phyloP scores from a whole-genome alignment of 2,888 invertebrate species.

The Patella ulyssiponensis region DNA sequence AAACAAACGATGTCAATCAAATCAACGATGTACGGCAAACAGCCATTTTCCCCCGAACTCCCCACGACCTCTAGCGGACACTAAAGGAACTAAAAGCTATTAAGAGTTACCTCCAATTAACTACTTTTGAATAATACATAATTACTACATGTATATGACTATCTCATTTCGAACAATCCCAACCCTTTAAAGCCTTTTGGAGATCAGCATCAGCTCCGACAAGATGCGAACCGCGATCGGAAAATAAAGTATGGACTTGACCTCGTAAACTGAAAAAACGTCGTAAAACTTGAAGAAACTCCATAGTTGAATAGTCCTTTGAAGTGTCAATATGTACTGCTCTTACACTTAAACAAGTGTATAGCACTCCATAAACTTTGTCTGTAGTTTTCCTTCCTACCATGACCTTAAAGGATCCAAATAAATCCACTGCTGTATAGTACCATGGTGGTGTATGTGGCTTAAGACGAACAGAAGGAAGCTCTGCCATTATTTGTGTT shows the following conservation, averaged over 20 bases:
- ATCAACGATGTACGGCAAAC: too few species aligned
- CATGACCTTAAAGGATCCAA: background rate
- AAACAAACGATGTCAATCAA: too few species aligned
- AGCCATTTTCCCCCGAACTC: too few species aligned
- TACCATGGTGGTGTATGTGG: conserved; percentile 2
- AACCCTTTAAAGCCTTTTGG: background rate
- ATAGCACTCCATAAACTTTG: background rate
- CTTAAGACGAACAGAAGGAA: background rate
- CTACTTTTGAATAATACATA: too few species aligned
- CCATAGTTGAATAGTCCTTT: background rate
- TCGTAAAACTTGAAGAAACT: background rate
- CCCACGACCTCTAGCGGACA: too few species aligned
- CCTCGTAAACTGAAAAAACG: background rate
- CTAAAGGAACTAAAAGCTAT: too few species aligned
- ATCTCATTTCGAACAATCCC: too few species aligned
- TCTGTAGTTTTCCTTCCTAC: conserved; percentile 2
- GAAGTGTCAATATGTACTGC: conserved; percentile 1
- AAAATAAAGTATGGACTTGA: background rate
- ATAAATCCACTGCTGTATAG: conserved; percentile 1
- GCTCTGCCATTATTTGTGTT: background rate
- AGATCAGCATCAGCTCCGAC: background rate
- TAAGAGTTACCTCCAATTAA: too few species aligned
- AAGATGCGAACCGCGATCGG: background rate
- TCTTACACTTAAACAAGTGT: background rate
- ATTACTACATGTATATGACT: too few species aligned